phyloP scores from a whole-genome alignment of 64 coral and sea anemone genomes.

The Acropora yongei region DNA sequence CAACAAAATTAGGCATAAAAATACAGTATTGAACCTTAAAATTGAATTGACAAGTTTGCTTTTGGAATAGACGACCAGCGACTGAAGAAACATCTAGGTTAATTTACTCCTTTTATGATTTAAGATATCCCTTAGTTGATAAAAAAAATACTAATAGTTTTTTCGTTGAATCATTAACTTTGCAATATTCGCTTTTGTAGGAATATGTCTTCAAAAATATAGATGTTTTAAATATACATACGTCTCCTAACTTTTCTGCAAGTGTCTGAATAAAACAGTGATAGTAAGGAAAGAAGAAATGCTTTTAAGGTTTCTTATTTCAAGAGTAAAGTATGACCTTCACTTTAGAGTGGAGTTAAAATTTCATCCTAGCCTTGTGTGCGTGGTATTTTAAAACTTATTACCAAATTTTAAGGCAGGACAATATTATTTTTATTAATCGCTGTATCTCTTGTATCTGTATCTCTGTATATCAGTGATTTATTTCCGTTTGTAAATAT shows the following conservation, averaged over 20 bases:
- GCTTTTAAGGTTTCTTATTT: too few relatives aligned
- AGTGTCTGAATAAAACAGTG: neutral
- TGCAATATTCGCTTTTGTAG: neutral
- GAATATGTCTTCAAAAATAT: neutral
- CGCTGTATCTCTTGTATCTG: neutral
- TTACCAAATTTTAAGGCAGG: too few relatives aligned
- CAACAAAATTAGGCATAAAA: neutral
- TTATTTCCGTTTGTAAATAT: conserved; percentile 8
- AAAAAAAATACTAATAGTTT: neutral
- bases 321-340: too few relatives aligned
- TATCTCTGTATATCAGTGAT: neutral
- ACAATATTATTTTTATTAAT: neutral
- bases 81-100: too few relatives aligned
- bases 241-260: neutral
- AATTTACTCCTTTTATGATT: too few relatives aligned
- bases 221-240: neutral
- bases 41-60: neutral
- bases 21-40: neutral
- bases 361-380: too few relatives aligned
- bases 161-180: neutral
- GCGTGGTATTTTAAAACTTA: too few relatives aligned
- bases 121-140: neutral
- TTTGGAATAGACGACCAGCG: neutral
- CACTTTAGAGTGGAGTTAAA: too few relatives aligned
- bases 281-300: neutral